A percentile compares a stretch with the other conserved stretches of the same genome.
Evolutionary conservation across 2,888 invertebrate genomes (phyloP).

Genomic region (Caenorhabditis doughertyi): DNA sequence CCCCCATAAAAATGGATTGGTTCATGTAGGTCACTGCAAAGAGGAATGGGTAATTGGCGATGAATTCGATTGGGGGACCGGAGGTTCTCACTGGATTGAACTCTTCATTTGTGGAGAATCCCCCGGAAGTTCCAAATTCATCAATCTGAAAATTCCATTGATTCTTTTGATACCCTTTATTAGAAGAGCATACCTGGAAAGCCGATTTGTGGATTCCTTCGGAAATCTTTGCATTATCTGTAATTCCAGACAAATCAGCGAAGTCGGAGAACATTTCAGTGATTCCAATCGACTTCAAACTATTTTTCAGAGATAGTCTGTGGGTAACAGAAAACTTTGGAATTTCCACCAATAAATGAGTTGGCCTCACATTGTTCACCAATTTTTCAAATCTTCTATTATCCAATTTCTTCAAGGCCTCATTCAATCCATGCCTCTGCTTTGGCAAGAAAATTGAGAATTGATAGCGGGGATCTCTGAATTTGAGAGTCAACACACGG

Average conservation of each 20-base stretch:
- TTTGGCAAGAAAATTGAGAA: constrained; percentile 75
- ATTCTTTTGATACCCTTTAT: background rate
- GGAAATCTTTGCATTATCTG: constrained; percentile 67
- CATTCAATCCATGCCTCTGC: constrained; percentile 66
- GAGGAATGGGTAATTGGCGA: background rate
- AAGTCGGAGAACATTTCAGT: constrained; percentile 44
- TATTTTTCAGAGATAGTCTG: constrained; percentile 26
- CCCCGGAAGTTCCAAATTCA: background rate
- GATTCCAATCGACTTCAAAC: constrained; percentile 45
- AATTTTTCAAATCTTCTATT: constrained; percentile 14
- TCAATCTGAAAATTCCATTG: background rate
- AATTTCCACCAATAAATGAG: constrained; percentile 9
- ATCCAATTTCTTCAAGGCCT: constrained; percentile 29
- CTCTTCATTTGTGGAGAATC: background rate
- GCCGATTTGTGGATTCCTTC: constrained; percentile 76
- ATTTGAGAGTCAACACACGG: constrained; percentile 55
- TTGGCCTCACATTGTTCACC: background rate
- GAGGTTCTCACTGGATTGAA: background rate
- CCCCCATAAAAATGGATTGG: background rate
- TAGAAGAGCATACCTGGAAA: background rate
- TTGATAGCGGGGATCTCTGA: constrained; percentile 61
- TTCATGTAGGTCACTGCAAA: constrained; percentile 2
- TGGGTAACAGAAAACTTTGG: constrained; percentile 55
- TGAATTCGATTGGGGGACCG: background rate
- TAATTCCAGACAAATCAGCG: constrained; percentile 54